These are phyloP conservation scores for Heliconius aoede DNA, from an alignment of 2,888 invertebrate species.

Conservation along the genomic window DNA sequence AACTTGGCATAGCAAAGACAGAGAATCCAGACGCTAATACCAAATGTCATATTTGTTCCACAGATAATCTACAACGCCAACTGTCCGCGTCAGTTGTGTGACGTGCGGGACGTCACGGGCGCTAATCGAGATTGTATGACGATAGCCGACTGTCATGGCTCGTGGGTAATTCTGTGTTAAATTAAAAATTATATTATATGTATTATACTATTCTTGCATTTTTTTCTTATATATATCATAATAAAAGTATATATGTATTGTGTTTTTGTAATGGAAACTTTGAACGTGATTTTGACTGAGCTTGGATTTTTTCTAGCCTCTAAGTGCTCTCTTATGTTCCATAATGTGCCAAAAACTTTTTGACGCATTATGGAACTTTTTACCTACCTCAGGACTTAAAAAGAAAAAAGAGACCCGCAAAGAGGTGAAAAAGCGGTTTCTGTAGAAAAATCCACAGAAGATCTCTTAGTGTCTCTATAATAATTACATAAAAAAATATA, in stretches of 20 bases:
- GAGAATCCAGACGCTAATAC: conserved; percentile 44
- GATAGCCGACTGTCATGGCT: conserved; percentile 64
- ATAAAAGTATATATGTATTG: no score
- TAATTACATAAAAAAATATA: not conserved
- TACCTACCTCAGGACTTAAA: not conserved
- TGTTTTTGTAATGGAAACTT: no score
- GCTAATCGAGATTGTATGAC: conserved; percentile 72
- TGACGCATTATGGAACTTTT: no score
- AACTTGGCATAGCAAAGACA: conserved; percentile 16
- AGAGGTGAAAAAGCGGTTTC: not conserved
- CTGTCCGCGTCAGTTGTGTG: conserved; percentile 78
- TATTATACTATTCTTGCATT: not conserved
- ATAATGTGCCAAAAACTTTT: no score
- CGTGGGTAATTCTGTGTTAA: conserved; percentile 46
- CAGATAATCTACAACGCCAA: conserved; percentile 65
- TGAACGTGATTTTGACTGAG: no score
- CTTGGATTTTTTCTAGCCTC: no score
- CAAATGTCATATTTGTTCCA: conserved; percentile 50
- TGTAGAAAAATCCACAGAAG: not conserved
- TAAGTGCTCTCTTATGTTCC: no score
- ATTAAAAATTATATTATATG: conserved; percentile 43
- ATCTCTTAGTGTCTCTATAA: not conserved
- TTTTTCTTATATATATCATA: no score
- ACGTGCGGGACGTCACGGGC: conserved; percentile 65
- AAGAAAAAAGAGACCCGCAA: not conserved